Evolutionary conservation across 1,140 invertebrate genomes (phyloP), one percentile per base, ranked within the genome.

Genomic region (Pachyrhynchus sulphureomaculatus): DNA sequence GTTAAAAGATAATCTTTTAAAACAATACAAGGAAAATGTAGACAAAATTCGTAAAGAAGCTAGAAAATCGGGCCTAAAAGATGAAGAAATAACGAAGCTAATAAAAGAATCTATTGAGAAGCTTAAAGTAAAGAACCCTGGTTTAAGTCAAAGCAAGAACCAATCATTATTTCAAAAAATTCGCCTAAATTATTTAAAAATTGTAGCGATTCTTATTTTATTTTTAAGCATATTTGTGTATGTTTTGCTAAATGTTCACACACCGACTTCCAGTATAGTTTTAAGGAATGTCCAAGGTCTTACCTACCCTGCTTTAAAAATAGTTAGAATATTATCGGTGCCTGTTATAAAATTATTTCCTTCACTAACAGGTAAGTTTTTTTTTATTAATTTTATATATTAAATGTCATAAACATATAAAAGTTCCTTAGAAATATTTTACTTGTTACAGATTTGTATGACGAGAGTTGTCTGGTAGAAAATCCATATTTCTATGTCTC

Each of bases 381-480:
- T 20, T 42, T 4, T 6, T 17, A 26, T 12, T 55, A 48, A n/a
- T n/a, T n/a, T n/a, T n/a, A n/a, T n/a, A 18, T 21, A 42, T 52
- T 37, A 34, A 21, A 15, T 58, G 53, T 10, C n/a, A 13, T 8
- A 37, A 10, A 37, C 8, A 20, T 5, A 44, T 44, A 29, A 32
- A 41, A 26, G 5, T 26, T 29, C 8, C 32, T 45, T 8, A 10
- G 23, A 4, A 61, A 13, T 51, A 61, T 42, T 34, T 57, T 51
- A 58, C 57, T 72, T 68, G 64, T 80, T 82, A 39, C 67, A 90
- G 88, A 86, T 72, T 84, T 84, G 56, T 89, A 91, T 69, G 88
- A 91, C 79, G 89, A 92, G 77, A 85, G 84, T 72, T 92, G 89
- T 74, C 73, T 92, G 32, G 72, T 90, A 23, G 81, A 86, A 72